Conservation (phyloP, 2,888 invertebrate genomes). For the Phania funesta region DNA sequence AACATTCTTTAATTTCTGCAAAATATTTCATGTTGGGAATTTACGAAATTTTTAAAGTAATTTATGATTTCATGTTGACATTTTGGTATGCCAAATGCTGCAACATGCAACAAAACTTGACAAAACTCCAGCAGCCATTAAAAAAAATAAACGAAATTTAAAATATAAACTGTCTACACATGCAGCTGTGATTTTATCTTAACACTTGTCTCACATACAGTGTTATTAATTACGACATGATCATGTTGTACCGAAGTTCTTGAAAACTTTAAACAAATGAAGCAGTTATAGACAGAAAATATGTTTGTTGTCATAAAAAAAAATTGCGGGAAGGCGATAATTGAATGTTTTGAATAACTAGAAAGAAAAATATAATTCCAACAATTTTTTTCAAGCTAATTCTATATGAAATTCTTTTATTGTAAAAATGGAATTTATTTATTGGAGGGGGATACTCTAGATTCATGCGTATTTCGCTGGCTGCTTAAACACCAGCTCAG, state of each 20-base stretch:
- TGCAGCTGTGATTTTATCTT: constrained; percentile 61
- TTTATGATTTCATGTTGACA: constrained; percentile 65
- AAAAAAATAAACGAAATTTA: constrained; percentile 2
- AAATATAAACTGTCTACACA: constrained; percentile 4
- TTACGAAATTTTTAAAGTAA: constrained; percentile 36
- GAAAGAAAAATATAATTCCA: too few relatives aligned
- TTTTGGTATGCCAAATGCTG: constrained; percentile 63
- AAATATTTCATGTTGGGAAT: constrained; percentile 15
- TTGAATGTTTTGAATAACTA: too few relatives aligned
- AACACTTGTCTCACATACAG: constrained; percentile 44
- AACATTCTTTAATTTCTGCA: constrained; percentile 4
- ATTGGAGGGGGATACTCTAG: too few relatives aligned
- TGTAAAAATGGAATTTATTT: too few relatives aligned
- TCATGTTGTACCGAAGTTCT: background rate
- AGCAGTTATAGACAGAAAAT: background rate
- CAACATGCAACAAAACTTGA: constrained; percentile 43
- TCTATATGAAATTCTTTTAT: too few relatives aligned
- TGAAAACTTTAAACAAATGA: background rate
- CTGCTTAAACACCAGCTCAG: too few relatives aligned
- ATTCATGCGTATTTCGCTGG: too few relatives aligned
- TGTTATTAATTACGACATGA: background rate
- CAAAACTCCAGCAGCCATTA: constrained; percentile 34
- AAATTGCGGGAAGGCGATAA: too few relatives aligned
- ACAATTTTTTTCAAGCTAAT: too few relatives aligned
- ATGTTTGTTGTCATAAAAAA: background rate